Percentiles rank a stretch among this genome's conserved stretches.
Evolutionary conservation across 2,888 invertebrate species (phyloP).

Genomic region (Omphaloscelis lunosa): DNA sequence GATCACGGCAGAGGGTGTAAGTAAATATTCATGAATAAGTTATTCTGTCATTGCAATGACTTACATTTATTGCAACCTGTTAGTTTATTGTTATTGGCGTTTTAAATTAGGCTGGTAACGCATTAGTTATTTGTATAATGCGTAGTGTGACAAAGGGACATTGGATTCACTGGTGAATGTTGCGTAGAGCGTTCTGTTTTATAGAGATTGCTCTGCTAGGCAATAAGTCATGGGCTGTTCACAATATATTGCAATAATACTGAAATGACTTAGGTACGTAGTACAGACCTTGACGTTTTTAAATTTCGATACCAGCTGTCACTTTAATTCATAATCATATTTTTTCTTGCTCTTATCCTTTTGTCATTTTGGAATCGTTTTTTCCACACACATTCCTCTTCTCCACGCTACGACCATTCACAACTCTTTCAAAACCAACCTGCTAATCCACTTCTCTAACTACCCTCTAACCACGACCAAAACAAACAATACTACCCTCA

Average conservation of each 20-base stretch:
- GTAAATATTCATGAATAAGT: slow-evolving; percentile 63
- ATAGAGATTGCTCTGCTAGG: background rate
- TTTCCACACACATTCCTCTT: background rate
- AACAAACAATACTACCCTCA: slow-evolving; percentile 19
- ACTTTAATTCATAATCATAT: too few species aligned
- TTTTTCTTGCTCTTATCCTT: too few species aligned
- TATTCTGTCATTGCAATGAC: slow-evolving; percentile 45
- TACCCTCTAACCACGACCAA: slow-evolving; percentile 20
- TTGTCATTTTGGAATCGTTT: background rate
- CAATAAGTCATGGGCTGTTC: background rate
- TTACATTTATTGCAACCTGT: slow-evolving; percentile 60
- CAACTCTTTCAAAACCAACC: background rate
- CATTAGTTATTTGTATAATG: slow-evolving; percentile 47
- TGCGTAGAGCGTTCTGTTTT: slow-evolving; percentile 20
- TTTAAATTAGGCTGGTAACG: slow-evolving; percentile 53
- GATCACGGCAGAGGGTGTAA: slow-evolving; percentile 61
- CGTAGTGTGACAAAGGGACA: slow-evolving; percentile 50
- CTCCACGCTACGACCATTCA: background rate
- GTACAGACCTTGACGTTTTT: too few species aligned
- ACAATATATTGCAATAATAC: background rate
- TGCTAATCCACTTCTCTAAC: slow-evolving; percentile 22
- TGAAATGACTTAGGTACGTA: background rate
- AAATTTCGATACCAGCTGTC: background rate
- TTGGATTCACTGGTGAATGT: slow-evolving; percentile 32
- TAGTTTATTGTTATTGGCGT: slow-evolving; percentile 57